Evolutionary conservation across 1,140 invertebrate genomes (phyloP).

Genomic region (Musca vetustissima): DNA sequence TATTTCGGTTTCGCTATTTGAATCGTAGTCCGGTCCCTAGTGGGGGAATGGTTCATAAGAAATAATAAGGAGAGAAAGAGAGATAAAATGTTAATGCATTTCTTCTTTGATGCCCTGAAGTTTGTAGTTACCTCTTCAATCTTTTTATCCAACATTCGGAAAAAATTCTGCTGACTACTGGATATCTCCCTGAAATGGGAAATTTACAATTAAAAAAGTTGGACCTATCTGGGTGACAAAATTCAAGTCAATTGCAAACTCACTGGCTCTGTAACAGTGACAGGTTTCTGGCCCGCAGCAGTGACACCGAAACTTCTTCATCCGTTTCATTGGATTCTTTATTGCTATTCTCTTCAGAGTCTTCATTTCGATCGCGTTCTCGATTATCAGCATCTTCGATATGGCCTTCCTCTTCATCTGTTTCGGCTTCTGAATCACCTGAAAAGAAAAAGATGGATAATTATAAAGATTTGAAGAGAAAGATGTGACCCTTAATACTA

Average conservation of each 20-base stretch:
- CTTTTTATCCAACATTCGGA: constrained; percentile 88
- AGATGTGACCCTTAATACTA: too few species aligned
- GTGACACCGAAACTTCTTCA: constrained; percentile 52
- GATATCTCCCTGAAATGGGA: constrained; percentile 75
- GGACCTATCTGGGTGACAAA: neutral
- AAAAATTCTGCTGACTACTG: constrained; percentile 84
- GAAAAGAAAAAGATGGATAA: neutral
- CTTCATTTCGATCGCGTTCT: constrained; percentile 50
- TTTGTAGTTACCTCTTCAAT: constrained; percentile 80
- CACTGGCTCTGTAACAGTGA: constrained; percentile 55
- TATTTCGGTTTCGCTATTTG: constrained; percentile 65
- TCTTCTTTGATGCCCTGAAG: too few species aligned
- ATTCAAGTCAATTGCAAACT: constrained; percentile 28
- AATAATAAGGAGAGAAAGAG: neutral
- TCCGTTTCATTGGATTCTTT: constrained; percentile 52
- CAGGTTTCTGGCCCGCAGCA: constrained; percentile 53
- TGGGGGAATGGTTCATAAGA: neutral
- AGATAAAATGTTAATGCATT: too few species aligned
- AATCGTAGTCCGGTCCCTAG: constrained; percentile 74
- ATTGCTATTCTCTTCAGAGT: constrained; percentile 53
- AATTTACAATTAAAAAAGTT: constrained; percentile 11
- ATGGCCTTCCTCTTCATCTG: constrained; percentile 54
- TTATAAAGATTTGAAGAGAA: too few species aligned
- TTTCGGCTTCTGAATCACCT: constrained; percentile 54
- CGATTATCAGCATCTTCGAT: constrained; percentile 49